Evolutionary conservation across 2,797 vertebrate genomes (phyloP).

Genomic region (Rhynchonycteris naso): DNA sequence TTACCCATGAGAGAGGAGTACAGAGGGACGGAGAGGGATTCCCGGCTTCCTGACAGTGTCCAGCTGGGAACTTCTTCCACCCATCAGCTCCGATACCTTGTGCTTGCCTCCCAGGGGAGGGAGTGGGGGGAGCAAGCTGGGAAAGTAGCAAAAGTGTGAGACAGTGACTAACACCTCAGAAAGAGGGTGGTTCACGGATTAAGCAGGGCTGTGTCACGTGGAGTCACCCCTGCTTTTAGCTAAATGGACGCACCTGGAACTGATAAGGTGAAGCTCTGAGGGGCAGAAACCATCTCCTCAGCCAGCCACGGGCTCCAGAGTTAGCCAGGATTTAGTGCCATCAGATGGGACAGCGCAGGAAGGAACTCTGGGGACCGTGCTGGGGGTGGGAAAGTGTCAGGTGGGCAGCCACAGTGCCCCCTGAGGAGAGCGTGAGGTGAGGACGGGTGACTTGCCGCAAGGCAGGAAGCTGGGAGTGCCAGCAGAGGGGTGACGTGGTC

Average conservation of each 20-base stretch:
- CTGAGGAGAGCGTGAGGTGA: rapidly evolving
- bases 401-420: neutral
- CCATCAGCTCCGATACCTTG: neutral
- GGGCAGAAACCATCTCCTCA: neutral
- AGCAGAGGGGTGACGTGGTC: too few relatives aligned
- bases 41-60: neutral
- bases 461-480: neutral
- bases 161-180: neutral
- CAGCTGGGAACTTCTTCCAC: neutral
- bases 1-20: neutral
- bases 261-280: neutral
- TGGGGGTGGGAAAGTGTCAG: neutral
- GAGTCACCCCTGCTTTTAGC: neutral
- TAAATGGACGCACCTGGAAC: neutral
- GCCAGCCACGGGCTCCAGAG: rapidly evolving
- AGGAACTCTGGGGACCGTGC: rapidly evolving
- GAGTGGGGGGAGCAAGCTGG: neutral
- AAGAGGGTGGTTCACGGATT: neutral
- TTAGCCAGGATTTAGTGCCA: neutral
- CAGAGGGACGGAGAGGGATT: neutral
- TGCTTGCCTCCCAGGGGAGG: neutral
- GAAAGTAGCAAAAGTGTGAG: neutral
- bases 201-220: neutral
- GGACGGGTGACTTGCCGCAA: rapidly evolving
- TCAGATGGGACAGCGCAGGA: neutral